Evolutionary conservation across 2,888 invertebrate species (phyloP).

Genomic region (Lasioglossum morio): DNA sequence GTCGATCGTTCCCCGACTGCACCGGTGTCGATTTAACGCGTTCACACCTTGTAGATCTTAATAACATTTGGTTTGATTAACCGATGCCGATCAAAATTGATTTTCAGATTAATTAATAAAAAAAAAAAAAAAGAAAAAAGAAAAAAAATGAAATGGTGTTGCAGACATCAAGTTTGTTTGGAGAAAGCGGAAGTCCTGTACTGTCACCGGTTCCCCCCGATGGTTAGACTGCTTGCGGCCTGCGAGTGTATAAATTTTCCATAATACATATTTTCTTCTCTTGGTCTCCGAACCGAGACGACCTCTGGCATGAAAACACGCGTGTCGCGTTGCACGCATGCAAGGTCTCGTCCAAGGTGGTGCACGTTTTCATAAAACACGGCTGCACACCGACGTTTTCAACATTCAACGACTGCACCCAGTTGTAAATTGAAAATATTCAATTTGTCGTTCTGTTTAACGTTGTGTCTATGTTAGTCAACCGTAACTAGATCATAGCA

Average conservation of each 20-base stretch:
- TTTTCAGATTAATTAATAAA: no score
- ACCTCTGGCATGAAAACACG: conserved; percentile 31
- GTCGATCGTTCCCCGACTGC: neutral
- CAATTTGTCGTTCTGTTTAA: neutral
- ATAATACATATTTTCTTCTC: conserved; percentile 23
- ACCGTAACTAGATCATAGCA: neutral
- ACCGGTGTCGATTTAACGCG: neutral
- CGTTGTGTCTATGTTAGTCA: neutral
- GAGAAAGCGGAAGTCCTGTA: neutral
- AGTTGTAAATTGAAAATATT: neutral
- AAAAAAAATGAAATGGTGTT: neutral
- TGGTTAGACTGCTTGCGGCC: neutral
- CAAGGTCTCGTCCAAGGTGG: conserved; percentile 45
- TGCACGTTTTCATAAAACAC: conserved; percentile 12
- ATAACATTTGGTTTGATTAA: no score
- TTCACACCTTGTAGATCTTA: neutral
- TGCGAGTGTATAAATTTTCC: conserved; percentile 9
- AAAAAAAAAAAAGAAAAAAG: no score
- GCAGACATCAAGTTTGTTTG: neutral
- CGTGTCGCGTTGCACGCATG: conserved; percentile 24
- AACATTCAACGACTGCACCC: neutral
- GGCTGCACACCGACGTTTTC: conserved; percentile 21
- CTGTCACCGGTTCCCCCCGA: neutral
- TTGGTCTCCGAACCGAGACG: conserved; percentile 33
- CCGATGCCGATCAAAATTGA: neutral